These are phyloP conservation scores for Papilio polyxenes DNA, from an alignment of 1,140 invertebrate genomes.

Conservation along the genomic window DNA sequence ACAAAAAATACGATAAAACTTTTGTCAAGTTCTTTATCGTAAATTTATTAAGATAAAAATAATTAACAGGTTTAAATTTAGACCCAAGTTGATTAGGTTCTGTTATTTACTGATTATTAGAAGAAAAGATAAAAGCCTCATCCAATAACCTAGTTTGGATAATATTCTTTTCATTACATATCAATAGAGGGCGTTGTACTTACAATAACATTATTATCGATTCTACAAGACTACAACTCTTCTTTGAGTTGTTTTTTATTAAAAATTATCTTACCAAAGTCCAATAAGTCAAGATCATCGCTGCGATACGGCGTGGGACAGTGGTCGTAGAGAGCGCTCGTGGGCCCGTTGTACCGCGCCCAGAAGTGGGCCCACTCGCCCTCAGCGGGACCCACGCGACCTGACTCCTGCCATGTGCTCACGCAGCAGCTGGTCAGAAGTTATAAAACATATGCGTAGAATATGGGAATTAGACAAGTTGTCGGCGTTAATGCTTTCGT, in stretches of 20 bases:
- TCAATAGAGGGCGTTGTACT: neutral
- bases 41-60: conserved; percentile 10
- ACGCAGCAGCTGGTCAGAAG: conserved; percentile 53
- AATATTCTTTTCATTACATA: neutral
- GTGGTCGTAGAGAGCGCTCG: conserved; percentile 66
- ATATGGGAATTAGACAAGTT: too few relatives aligned
- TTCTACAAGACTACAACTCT: neutral
- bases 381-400: conserved; percentile 34
- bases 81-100: neutral
- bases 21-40: too few relatives aligned
- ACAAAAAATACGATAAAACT: too few relatives aligned
- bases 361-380: conserved; percentile 73
- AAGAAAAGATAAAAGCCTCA: too few relatives aligned
- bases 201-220: neutral
- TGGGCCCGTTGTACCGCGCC: conserved; percentile 68
- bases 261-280: conserved; percentile 52
- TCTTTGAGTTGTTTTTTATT: neutral
- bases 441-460: neutral
- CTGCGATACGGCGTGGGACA: conserved; percentile 71
- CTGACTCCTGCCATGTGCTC: conserved; percentile 58
- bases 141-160: too few relatives aligned
- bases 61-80: too few relatives aligned
- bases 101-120: neutral
- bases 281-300: conserved; percentile 62
- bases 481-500: too few relatives aligned